phyloP scores from a whole-genome alignment of 2,113 vertebrate genomes.

The Clarias gariepinus region DNA sequence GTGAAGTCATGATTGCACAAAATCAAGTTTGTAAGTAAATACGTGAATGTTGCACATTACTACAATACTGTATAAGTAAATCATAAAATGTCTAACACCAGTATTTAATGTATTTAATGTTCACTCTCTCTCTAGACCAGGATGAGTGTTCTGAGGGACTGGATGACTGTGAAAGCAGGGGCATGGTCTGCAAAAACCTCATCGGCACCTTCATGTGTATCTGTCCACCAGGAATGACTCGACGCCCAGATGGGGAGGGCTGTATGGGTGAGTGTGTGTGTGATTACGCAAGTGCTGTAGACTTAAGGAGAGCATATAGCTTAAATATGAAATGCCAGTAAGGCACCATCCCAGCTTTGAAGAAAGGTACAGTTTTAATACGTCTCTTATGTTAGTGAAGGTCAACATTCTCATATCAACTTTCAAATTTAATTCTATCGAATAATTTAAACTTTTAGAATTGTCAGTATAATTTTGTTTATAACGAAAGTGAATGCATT shows the following conservation, averaged over 20 bases:
- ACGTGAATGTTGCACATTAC: too few species aligned
- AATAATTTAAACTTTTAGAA: background rate
- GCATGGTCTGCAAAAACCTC: slow-evolving; percentile 93
- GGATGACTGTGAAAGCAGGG: slow-evolving; percentile 85
- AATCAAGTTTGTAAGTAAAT: too few species aligned
- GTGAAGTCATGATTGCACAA: too few species aligned
- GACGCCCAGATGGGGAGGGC: slow-evolving; percentile 81
- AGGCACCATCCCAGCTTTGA: background rate
- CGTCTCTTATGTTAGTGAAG: background rate
- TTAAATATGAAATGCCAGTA: background rate
- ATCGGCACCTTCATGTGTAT: slow-evolving; percentile 91
- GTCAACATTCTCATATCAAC: background rate
- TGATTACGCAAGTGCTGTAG: background rate
- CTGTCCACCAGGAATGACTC: slow-evolving; percentile 86
- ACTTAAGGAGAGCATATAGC: background rate
- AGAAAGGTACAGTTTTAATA: background rate
- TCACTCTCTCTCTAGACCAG: slow-evolving; percentile 73
- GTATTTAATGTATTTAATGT: too few species aligned
- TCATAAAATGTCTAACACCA: too few species aligned
- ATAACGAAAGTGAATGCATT: background rate
- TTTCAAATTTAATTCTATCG: background rate
- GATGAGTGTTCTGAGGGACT: slow-evolving; percentile 85
- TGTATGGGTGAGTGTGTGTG: slow-evolving; percentile 82
- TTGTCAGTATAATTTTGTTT: background rate
- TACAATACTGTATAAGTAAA: too few species aligned